These are phyloP conservation scores for Psammodynastes pulverulentus DNA, from an alignment of 2,113 vertebrate species.

Conservation along the genomic window DNA sequence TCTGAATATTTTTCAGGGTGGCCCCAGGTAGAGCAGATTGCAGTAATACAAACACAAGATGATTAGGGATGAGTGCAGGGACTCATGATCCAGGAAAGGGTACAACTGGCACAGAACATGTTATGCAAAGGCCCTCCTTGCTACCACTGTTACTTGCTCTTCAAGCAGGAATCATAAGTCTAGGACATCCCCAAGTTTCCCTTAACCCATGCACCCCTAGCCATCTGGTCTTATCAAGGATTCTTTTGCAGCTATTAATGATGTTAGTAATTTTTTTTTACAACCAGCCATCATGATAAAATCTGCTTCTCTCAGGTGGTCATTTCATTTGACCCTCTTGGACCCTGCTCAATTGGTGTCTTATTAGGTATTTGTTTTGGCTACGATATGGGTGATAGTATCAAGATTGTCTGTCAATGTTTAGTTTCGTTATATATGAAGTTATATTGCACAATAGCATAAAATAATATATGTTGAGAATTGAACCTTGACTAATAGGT, in stretches of 20 bases:
- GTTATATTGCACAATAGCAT: not conserved
- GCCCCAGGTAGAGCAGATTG: too few species aligned
- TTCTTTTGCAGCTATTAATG: not conserved
- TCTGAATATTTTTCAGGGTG: too few species aligned
- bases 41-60: too few species aligned
- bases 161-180: too few species aligned
- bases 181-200: too few species aligned
- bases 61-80: too few species aligned
- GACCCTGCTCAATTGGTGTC: not conserved
- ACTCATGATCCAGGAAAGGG: too few species aligned
- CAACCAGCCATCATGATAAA: not conserved
- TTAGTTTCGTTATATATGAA: not conserved
- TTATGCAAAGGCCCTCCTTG: too few species aligned
- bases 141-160: too few species aligned
- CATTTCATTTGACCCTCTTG: not conserved
- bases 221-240: too few species aligned
- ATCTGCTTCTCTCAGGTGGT: not conserved
- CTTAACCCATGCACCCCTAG: too few species aligned
- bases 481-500: not conserved
- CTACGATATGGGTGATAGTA: not conserved
- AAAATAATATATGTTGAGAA: not conserved
- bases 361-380: not conserved
- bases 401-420: not conserved
- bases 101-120: too few species aligned
- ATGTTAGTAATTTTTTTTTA: not conserved